Evolutionary conservation across 1,140 invertebrate genomes (phyloP).

Genomic region (Papilio glaucus): DNA sequence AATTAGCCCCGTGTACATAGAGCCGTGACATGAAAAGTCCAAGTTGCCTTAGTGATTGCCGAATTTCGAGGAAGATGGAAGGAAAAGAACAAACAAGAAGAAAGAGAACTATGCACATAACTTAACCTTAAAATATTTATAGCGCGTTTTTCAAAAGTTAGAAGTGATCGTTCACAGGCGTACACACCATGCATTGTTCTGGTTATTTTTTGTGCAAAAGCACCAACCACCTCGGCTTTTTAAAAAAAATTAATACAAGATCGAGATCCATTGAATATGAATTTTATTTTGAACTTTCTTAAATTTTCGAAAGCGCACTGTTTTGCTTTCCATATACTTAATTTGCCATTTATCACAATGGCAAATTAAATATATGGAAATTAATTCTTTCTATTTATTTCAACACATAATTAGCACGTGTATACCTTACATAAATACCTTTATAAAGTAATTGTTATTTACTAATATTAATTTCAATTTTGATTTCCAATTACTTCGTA

Average conservation of each 20-base stretch:
- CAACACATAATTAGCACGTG: not conserved
- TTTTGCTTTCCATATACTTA: not conserved
- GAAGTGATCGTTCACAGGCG: too few relatives aligned
- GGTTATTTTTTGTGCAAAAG: not conserved
- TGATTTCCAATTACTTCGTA: not conserved
- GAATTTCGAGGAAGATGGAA: not conserved
- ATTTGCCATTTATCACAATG: not conserved
- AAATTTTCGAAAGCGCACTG: slow-evolving; percentile 14
- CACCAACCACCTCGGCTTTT: not conserved
- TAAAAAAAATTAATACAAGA: not conserved
- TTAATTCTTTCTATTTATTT: not conserved
- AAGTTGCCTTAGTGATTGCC: too few relatives aligned
- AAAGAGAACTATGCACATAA: too few relatives aligned
- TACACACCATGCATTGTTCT: not conserved
- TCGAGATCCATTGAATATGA: not conserved
- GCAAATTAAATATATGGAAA: slow-evolving; percentile 9
- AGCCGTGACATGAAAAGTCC: not conserved
- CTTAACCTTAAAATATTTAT: too few relatives aligned
- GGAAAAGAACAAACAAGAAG: not conserved
- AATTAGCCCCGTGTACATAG: not conserved
- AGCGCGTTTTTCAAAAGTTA: too few relatives aligned
- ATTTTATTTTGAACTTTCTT: slow-evolving; percentile 6
- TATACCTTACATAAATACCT: not conserved
- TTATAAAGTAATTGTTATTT: not conserved
- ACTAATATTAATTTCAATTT: not conserved